These are phyloP conservation scores for Drosophila mojavensis DNA, from an alignment of 1,140 invertebrate species.

Conservation along the genomic window DNA sequence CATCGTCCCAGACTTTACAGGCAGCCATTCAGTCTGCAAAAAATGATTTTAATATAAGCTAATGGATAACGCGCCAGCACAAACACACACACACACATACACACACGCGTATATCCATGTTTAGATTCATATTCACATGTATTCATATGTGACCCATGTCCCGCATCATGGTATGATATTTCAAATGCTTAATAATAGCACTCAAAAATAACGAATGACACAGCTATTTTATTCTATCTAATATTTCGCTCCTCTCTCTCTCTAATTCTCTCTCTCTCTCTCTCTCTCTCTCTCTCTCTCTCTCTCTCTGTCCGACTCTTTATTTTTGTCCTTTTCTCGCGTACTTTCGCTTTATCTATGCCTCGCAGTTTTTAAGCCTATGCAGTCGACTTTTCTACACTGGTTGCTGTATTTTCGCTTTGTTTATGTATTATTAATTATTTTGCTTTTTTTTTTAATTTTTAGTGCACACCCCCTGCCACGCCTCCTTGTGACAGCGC, in stretches of 20 bases:
- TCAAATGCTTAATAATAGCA: slow-evolving; percentile 83
- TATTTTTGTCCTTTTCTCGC: background rate
- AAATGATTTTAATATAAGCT: slow-evolving; percentile 82
- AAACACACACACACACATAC: slow-evolving; percentile 37
- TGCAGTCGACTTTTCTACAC: background rate
- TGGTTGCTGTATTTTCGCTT: slow-evolving; percentile 25
- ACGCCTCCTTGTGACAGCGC: background rate
- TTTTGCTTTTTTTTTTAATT: slow-evolving; percentile 26
- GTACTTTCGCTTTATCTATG: slow-evolving; percentile 9
- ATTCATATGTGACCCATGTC: slow-evolving; percentile 40
- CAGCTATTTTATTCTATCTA: slow-evolving; percentile 67
- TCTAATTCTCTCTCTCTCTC: background rate
- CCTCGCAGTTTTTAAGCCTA: slow-evolving; percentile 15
- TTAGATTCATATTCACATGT: slow-evolving; percentile 37
- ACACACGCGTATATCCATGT: slow-evolving; percentile 14
- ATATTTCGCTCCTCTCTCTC: slow-evolving; percentile 8
- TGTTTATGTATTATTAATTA: slow-evolving; percentile 48
- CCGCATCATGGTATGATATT: slow-evolving; percentile 80
- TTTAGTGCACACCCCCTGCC: background rate
- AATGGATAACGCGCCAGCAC: slow-evolving; percentile 73
- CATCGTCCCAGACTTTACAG: slow-evolving; percentile 30
- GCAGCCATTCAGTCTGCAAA: slow-evolving; percentile 70
- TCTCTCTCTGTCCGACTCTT: background rate
- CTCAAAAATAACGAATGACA: slow-evolving; percentile 74
- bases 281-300: background rate